phyloP scores from a whole-genome alignment of 2,888 invertebrate species.

The Apomyelois bistriatella region DNA sequence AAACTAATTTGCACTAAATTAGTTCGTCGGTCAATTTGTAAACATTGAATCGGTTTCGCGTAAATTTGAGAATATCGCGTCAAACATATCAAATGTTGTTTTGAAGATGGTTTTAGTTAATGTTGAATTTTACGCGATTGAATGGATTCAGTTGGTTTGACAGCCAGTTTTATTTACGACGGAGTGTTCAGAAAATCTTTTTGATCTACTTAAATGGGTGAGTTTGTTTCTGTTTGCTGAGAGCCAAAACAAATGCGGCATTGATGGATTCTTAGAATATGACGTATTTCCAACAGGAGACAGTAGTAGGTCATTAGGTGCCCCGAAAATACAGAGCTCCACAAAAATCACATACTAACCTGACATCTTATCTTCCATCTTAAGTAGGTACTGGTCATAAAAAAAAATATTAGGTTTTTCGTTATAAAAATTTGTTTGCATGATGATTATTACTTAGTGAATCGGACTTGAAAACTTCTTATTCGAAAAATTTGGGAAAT shows the following conservation, averaged over 20 bases:
- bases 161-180: background rate
- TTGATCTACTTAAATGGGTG: background rate
- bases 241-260: background rate
- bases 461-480: too few species aligned
- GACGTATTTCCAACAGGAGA: background rate
- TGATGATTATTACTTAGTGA: too few species aligned
- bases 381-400: too few species aligned
- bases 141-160: background rate
- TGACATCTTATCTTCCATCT: too few species aligned
- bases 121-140: background rate
- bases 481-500: background rate
- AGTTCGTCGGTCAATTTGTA: slow-evolving; percentile 39
- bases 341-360: too few species aligned
- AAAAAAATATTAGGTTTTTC: too few species aligned
- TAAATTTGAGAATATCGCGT: slow-evolving; percentile 40
- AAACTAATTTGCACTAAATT: too few species aligned
- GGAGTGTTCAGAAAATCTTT: background rate
- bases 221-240: background rate
- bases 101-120: slow-evolving; percentile 25
- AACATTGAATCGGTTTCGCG: slow-evolving; percentile 39
- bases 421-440: too few species aligned
- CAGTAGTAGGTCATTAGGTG: background rate
- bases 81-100: slow-evolving; percentile 41
- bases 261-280: background rate
- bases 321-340: too few species aligned